Conservation (phyloP, 1,140 invertebrate species). For the Anoplolepis gracilipes region DNA sequence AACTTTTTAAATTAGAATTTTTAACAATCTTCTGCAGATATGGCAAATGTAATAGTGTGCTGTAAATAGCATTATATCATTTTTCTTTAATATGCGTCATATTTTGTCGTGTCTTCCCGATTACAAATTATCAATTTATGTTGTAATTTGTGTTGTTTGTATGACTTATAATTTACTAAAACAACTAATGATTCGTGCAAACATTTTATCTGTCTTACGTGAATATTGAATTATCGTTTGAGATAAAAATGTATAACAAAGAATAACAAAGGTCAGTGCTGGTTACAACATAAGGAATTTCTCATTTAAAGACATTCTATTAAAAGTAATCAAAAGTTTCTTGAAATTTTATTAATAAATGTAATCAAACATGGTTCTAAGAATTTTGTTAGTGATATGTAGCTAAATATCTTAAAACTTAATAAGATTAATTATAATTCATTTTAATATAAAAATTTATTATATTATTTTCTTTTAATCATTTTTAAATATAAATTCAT, state of each 20-base stretch:
- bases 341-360: constrained; percentile 13
- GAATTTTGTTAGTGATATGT: not conserved
- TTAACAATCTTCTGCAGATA: not conserved
- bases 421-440: too few relatives aligned
- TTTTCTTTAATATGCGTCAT: not conserved
- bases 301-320: not conserved
- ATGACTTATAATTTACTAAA: too few relatives aligned
- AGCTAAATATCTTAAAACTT: not conserved
- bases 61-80: not conserved
- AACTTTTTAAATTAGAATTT: not conserved
- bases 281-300: not conserved
- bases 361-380: not conserved
- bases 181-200: not conserved
- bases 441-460: not conserved
- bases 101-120: not conserved
- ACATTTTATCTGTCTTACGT: not conserved
- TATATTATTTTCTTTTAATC: not conserved
- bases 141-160: too few relatives aligned
- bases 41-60: too few relatives aligned
- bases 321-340: not conserved
- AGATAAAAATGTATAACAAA: constrained; percentile 4
- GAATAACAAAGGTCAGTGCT: not conserved
- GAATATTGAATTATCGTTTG: not conserved
- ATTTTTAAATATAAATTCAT: not conserved
- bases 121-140: constrained; percentile 14